Percentiles rank a stretch among this genome's conserved stretches.
Conservation (phyloP, 2,888 invertebrate species). For the Tetanocera ferruginea region DNA sequence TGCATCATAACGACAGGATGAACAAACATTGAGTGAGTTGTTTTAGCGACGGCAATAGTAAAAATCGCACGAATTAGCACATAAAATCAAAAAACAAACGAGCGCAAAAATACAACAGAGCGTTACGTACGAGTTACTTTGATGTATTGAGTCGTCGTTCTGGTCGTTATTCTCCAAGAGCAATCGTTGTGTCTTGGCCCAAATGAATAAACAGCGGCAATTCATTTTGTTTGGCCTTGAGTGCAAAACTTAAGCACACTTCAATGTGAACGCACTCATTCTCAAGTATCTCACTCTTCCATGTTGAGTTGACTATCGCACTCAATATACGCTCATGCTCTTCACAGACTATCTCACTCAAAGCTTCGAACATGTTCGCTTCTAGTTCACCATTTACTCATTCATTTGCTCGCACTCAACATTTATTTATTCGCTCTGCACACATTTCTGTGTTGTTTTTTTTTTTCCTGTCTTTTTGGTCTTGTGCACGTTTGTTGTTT, state of each 20-base stretch:
- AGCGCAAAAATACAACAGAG: conserved; percentile 15
- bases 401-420: not conserved
- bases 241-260: not conserved
- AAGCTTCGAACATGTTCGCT: conserved; percentile 16
- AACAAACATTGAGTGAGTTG: not conserved
- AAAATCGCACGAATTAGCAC: not conserved
- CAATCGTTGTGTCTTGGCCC: conserved; percentile 30
- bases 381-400: not conserved
- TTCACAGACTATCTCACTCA: not conserved
- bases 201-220: not conserved
- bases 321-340: not conserved
- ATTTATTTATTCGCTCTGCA: not conserved
- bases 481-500: too few species aligned
- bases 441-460: too few species aligned
- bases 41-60: not conserved
- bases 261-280: not conserved
- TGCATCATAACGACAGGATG: not conserved
- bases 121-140: conserved; percentile 5
- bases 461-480: too few species aligned
- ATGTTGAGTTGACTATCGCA: not conserved
- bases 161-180: not conserved
- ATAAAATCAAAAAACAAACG: not conserved
- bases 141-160: conserved; percentile 5
- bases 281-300: not conserved
- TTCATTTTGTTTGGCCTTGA: conserved; percentile 12